These are phyloP conservation scores for Ceyx erithaca DNA, from an alignment of 2,797 vertebrate species.

Conservation along the genomic window DNA sequence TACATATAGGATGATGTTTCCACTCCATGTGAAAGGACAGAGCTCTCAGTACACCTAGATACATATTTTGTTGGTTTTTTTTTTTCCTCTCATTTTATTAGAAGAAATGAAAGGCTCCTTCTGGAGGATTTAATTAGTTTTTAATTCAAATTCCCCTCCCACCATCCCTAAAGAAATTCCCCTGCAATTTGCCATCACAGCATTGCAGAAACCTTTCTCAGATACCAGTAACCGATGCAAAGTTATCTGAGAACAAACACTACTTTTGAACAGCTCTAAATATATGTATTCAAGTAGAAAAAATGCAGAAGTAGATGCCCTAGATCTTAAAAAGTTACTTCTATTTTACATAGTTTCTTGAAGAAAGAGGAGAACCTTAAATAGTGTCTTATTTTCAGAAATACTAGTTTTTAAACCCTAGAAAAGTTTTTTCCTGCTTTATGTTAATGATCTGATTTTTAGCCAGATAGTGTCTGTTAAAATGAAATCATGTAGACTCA, in stretches of 20 bases:
- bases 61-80: too few species aligned
- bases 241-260: constrained; percentile 30
- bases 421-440: neutral
- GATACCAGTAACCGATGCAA: neutral
- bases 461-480: constrained; percentile 1
- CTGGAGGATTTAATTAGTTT: neutral
- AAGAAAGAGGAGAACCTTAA: neutral
- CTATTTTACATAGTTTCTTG: neutral
- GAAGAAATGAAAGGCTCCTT: constrained; percentile 10
- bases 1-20: neutral
- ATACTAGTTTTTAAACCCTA: neutral
- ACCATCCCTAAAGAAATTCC: neutral
- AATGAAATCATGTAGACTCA: neutral
- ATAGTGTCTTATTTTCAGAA: neutral
- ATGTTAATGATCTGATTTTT: constrained; percentile 11
- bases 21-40: neutral
- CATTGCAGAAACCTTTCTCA: constrained; percentile 3
- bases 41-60: neutral
- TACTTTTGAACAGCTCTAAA: constrained; percentile 7
- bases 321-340: neutral
- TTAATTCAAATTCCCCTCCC: neutral
- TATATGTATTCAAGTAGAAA: neutral
- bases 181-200: constrained; percentile 1
- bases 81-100: neutral
- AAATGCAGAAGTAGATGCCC: neutral